These are phyloP conservation scores for Harpagifer antarcticus DNA, from an alignment of 2,797 vertebrate species.

Conservation along the genomic window DNA sequence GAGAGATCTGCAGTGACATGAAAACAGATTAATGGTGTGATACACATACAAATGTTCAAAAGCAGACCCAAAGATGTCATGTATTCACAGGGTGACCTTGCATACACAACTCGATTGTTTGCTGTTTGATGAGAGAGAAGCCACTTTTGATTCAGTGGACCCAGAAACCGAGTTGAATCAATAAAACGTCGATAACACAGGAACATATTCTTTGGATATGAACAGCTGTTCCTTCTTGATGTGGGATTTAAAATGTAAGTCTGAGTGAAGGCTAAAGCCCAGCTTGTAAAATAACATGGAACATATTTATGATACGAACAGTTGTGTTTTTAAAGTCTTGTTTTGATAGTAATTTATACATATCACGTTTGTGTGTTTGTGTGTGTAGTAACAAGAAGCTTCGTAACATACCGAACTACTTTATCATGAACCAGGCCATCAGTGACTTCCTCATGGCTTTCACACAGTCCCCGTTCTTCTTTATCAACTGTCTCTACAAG, in stretches of 20 bases:
- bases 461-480: constrained; percentile 94
- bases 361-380: constrained; percentile 26
- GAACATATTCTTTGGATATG: too few species aligned
- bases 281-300: too few species aligned
- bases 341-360: too few species aligned
- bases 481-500: constrained; percentile 92
- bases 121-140: neutral
- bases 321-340: too few species aligned
- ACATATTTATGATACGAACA: too few species aligned
- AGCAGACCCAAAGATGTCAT: neutral
- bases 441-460: constrained; percentile 95
- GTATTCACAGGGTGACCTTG: neutral
- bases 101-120: neutral
- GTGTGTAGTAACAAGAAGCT: constrained; percentile 90
- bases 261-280: too few species aligned
- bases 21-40: too few species aligned
- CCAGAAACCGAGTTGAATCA: constrained; percentile 31
- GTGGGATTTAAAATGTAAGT: too few species aligned
- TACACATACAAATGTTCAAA: neutral
- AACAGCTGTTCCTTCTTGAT: too few species aligned
- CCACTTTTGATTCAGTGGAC: constrained; percentile 13
- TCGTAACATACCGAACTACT: constrained; percentile 89
- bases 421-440: constrained; percentile 92
- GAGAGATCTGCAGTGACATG: neutral
- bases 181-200: constrained; percentile 21